Base-by-base conservation (phyloP, 2,888 invertebrate genomes). In the Aelia acuminata region DNA sequence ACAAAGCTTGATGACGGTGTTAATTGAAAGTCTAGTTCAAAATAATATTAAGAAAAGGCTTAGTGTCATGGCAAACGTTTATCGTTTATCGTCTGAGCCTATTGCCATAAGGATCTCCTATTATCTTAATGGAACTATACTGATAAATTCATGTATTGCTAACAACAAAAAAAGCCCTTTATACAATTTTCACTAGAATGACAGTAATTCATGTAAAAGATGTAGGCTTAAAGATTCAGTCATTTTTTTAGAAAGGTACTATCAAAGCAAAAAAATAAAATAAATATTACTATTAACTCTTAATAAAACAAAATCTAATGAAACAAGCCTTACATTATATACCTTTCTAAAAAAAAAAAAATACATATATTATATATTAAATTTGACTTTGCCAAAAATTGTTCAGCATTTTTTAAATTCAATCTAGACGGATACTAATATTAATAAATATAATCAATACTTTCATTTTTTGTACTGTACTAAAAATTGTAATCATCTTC, bases 1-100 rank as follows among this genome's bases (percentile, higher is more conserved):
- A 80, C 80, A 80, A 80, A 80, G 80, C 80, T 47, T n/a, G 43
- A 80, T 80, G 80, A 80, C 43, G 80, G 80, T 80, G 80, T 43
- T 43, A 47, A n/a, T 80, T 43, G 43, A 43, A 80, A 80, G 43
- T 80, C 22, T 80, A 80, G 43, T 43, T 47, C 10, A 80, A 43
- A 47, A 80, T 43, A 35, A 43, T n/a, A n/a, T 80, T 80, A 80
- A n/a, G 43, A 80, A n/a, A 43, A n/a, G 80, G 43, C 80, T 70
- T 70, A 70, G 63, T 70, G 63, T 70, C 63, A 70, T 70, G 63
- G 63, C 63, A 70, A 70, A 70, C 63, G 7, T 70, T 70, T 7
- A 20, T 75, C n/a, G n/a, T 26, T 3, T 39, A 20, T 75, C 20
- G 43, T 39, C 43, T 43, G 43, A 11, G 43, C 11, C 35, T 43